Evolutionary conservation across 2,797 vertebrate species (phyloP).

Genomic region (Rhinophrynus dorsalis): DNA sequence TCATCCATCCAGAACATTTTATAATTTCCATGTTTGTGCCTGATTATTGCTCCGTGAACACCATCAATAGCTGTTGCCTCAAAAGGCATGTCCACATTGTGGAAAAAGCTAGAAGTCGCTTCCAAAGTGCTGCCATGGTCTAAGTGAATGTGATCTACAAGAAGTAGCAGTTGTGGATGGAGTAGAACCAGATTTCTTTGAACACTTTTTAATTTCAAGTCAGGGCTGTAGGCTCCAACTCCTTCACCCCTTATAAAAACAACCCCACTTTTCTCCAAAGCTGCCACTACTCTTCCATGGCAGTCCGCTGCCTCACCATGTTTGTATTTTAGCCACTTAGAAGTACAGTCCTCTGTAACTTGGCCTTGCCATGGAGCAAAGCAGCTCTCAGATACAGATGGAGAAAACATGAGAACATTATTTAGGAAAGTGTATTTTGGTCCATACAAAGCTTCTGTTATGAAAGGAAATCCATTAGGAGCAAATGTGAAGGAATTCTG

Average conservation of each 20-base stretch:
- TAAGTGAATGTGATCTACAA: constrained; percentile 89
- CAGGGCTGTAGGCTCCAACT: constrained; percentile 81
- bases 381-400: constrained; percentile 78
- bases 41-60: constrained; percentile 84
- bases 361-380: constrained; percentile 95
- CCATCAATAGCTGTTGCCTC: constrained; percentile 75
- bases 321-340: constrained; percentile 96
- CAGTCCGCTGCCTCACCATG: constrained; percentile 82
- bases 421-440: constrained; percentile 95
- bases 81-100: constrained; percentile 92
- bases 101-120: constrained; percentile 87
- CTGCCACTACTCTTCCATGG: constrained; percentile 82
- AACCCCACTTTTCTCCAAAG: constrained; percentile 78
- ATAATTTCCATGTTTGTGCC: constrained; percentile 79
- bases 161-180: constrained; percentile 90
- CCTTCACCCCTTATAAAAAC: constrained; percentile 93
- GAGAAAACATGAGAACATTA: constrained; percentile 89
- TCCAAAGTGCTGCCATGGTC: constrained; percentile 77
- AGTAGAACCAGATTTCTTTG: constrained; percentile 91
- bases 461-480: constrained; percentile 90
- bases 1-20: constrained; percentile 98
- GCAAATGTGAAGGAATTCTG: constrained; percentile 96
- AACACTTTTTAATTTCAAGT: constrained; percentile 80
- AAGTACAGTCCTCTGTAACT: constrained; percentile 92
- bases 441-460: constrained; percentile 94